Conservation (phyloP, 2,797 vertebrate species). For the Hirundo rustica region DNA sequence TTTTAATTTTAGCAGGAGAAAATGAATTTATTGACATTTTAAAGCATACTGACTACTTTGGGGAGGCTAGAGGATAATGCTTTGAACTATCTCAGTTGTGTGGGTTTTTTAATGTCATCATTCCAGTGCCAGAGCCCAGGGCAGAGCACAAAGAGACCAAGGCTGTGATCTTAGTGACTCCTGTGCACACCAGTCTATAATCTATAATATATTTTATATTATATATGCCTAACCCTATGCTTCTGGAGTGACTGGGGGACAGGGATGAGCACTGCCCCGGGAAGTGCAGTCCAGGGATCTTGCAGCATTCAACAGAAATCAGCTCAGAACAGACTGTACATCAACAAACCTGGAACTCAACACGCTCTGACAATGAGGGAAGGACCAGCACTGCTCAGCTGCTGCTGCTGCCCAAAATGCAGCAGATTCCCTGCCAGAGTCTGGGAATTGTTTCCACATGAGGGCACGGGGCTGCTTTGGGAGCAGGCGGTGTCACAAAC, state of each 20-base stretch:
- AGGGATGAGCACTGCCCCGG: background rate
- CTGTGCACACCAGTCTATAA: rapidly evolving
- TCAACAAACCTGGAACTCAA: background rate
- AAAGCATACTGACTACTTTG: background rate
- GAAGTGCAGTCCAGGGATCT: background rate
- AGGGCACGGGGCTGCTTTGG: background rate
- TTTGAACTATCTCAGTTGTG: background rate
- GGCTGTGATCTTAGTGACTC: background rate
- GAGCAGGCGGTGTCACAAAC: background rate
- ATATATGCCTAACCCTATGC: too few species aligned
- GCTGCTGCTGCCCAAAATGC: background rate
- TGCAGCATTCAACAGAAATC: background rate
- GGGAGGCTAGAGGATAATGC: background rate
- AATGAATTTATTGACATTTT: background rate
- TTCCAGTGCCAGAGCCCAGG: background rate
- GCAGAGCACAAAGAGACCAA: background rate
- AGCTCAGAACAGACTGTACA: background rate
- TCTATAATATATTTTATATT: too few species aligned
- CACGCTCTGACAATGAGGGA: rapidly evolving
- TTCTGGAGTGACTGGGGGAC: background rate
- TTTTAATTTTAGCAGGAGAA: background rate
- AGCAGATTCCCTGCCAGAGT: too few species aligned
- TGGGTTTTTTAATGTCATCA: background rate
- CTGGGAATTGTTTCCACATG: background rate
- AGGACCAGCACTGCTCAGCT: background rate